phyloP scores from a whole-genome alignment of 1,140 invertebrate genomes.

The Atta colombica region DNA sequence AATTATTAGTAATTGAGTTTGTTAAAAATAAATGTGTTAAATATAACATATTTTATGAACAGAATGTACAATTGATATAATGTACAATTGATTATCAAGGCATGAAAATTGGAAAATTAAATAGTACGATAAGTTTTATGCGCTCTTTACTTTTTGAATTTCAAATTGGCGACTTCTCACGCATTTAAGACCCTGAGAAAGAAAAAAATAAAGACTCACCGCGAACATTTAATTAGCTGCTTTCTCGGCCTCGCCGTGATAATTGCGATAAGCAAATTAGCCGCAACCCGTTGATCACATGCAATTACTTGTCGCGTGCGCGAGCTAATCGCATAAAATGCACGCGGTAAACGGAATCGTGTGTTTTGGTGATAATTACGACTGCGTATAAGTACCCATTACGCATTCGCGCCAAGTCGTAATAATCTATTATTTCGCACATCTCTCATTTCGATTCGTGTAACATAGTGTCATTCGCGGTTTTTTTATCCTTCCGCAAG shows the following conservation, averaged over 20 bases:
- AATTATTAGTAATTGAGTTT: too few relatives aligned
- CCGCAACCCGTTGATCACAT: neutral
- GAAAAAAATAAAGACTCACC: neutral
- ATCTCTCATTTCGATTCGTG: neutral
- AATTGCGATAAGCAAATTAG: slow-evolving; percentile 32
- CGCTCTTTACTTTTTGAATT: neutral
- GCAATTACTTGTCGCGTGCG: slow-evolving; percentile 21
- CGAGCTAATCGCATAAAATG: slow-evolving; percentile 28
- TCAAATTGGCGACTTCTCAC: neutral
- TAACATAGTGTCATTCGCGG: neutral
- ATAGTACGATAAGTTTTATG: too few relatives aligned
- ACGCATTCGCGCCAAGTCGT: neutral
- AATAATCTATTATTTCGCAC: slow-evolving; percentile 40
- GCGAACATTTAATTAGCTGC: slow-evolving; percentile 19
- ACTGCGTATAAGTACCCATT: neutral
- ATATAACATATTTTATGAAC: too few relatives aligned
- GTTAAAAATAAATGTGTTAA: too few relatives aligned
- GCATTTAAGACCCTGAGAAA: neutral
- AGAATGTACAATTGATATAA: too few relatives aligned
- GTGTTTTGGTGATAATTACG: slow-evolving; percentile 21
- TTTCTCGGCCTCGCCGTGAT: neutral
- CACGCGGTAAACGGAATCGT: neutral
- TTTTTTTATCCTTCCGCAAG: neutral
- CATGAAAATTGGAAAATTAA: too few relatives aligned
- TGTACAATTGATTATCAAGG: too few relatives aligned